Conservation (phyloP, 1,140 invertebrate species). For the Galendromus occidentalis region DNA sequence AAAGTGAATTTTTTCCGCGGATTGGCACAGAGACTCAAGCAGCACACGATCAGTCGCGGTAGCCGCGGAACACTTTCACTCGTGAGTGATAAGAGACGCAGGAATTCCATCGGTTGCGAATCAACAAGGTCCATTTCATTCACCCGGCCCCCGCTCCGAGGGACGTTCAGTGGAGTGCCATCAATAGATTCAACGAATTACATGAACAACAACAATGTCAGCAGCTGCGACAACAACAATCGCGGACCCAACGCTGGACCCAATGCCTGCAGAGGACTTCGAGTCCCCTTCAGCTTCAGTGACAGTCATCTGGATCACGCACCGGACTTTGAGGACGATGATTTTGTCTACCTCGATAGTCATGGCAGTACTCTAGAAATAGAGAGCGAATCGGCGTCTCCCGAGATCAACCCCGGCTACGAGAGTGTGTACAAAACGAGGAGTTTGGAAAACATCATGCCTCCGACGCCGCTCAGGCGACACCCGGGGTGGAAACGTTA, state of each 20-base stretch:
- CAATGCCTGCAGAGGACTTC: too few relatives aligned
- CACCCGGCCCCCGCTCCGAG: neutral
- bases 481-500: neutral
- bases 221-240: neutral
- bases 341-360: neutral
- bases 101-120: neutral
- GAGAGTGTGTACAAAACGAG: constrained; percentile 5
- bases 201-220: neutral
- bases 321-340: too few relatives aligned
- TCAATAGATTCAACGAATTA: neutral
- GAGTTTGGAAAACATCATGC: neutral
- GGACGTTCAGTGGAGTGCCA: neutral
- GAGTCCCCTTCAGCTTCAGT: neutral
- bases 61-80: neutral
- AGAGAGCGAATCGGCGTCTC: neutral
- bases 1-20: neutral
- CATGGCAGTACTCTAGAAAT: neutral
- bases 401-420: neutral
- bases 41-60: neutral
- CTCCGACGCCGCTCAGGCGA: neutral
- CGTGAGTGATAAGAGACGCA: neutral
- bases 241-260: too few relatives aligned
- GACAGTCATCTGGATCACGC: constrained; percentile 4
- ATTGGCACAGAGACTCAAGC: neutral
- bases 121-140: constrained; percentile 2